Conservation (phyloP, 2,888 invertebrate species). For the Metellina segmentata region DNA sequence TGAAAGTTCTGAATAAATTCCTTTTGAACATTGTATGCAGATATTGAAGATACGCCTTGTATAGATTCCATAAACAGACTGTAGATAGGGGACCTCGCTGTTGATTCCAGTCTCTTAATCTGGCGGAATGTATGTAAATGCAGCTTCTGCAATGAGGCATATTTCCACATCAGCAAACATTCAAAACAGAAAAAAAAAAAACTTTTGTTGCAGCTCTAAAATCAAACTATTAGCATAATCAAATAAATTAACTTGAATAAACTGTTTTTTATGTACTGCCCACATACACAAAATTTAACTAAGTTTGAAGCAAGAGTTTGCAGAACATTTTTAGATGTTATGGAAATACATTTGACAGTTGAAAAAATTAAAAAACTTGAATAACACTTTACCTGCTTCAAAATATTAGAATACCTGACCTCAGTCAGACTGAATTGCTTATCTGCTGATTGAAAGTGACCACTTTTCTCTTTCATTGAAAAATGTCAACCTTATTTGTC, state of each 20-base stretch:
- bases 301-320: too few relatives aligned
- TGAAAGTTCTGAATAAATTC: conserved; percentile 67
- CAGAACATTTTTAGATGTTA: too few relatives aligned
- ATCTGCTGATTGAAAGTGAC: too few relatives aligned
- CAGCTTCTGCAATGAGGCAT: conserved; percentile 80
- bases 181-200: neutral
- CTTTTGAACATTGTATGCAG: conserved; percentile 73
- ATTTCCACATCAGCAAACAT: neutral
- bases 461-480: too few relatives aligned
- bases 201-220: neutral
- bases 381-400: too few relatives aligned
- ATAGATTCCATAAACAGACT: conserved; percentile 83
- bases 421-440: too few relatives aligned
- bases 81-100: conserved; percentile 83
- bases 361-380: too few relatives aligned
- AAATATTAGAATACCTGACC: too few relatives aligned
- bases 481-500: too few relatives aligned
- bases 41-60: conserved; percentile 81
- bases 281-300: neutral
- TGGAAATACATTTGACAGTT: too few relatives aligned
- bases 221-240: too few relatives aligned
- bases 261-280: neutral
- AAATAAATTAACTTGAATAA: too few relatives aligned
- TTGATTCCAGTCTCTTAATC: conserved; percentile 82
- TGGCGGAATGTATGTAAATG: conserved; percentile 82